Conservation (phyloP, 2,797 vertebrate genomes). For the Semaprochilodus insignis region DNA sequence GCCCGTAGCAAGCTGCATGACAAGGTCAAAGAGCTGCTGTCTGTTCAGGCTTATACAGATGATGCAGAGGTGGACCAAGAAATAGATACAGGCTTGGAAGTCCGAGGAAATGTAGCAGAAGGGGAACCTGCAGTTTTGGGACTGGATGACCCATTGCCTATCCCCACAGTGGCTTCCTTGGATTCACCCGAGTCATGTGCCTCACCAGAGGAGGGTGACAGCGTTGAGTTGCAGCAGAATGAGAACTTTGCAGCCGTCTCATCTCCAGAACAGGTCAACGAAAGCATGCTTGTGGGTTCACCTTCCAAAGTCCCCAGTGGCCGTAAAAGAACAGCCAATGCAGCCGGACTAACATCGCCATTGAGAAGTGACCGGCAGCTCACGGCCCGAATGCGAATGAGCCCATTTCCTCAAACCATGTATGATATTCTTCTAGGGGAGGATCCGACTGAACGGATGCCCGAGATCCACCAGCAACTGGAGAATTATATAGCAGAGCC, state of each 20-base stretch:
- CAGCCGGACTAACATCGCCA: constrained; percentile 40
- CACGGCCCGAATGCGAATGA: constrained; percentile 25
- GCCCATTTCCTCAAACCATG: constrained; percentile 59
- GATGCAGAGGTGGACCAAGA: constrained; percentile 29
- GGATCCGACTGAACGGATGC: constrained; percentile 74
- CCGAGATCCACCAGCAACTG: constrained; percentile 75
- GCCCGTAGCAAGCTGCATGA: constrained; percentile 68
- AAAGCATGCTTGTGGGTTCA: constrained; percentile 38
- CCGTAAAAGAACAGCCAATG: constrained; percentile 37
- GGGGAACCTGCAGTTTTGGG: constrained; percentile 46
- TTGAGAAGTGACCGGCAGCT: constrained; percentile 46
- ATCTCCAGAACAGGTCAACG: constrained; percentile 47
- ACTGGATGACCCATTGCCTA: constrained; percentile 49
- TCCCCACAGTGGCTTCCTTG: constrained; percentile 54
- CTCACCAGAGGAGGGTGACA: constrained; percentile 63
- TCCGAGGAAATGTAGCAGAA: constrained; percentile 43
- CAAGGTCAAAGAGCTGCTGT: constrained; percentile 68
- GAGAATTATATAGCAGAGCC: constrained; percentile 79
- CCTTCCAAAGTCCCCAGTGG: constrained; percentile 30
- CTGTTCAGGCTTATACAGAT: constrained; percentile 50
- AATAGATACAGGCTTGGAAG: constrained; percentile 43
- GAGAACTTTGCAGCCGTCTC: constrained; percentile 47
- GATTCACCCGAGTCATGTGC: constrained; percentile 66
- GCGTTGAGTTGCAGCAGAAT: constrained; percentile 60
- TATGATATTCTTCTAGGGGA: constrained; percentile 77